Evolutionary conservation across 2,797 vertebrate species (phyloP), one percentile per base, ranked within the genome.

Genomic region (Stomatorhinus walkeri): DNA sequence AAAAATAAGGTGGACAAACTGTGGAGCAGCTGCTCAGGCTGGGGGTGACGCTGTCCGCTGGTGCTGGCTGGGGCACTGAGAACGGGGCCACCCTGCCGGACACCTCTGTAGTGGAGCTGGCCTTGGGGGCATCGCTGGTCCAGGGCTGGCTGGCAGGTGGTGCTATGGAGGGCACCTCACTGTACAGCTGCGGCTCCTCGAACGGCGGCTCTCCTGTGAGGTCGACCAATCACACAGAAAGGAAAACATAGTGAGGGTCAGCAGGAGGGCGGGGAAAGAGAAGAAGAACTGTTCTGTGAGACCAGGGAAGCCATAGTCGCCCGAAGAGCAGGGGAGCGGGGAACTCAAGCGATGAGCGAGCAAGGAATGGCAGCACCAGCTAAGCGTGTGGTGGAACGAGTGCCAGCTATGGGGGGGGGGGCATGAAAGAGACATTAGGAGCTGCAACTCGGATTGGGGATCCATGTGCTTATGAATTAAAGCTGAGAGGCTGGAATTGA

Each of bases 21-120:
- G 98, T 97, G 93, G 98, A 99, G 92, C 98, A 99, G 92, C 96
- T 97, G 91, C 97, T 98, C 90, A 96, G 95, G 59, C 97, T 98
- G 0, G 98, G 97, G 0, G 97, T 98, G 89, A 94, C 94, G 91
- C 94, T 98, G 91, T 96, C 96, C 0, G 95, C 93, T 0, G 93
- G 94, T 0, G 94, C 93, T 0, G 92, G 94, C 94, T 98, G 98
- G 90, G 96, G 96, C 90, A 96, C 91, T 0, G 94, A 96, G 92
- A 99, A 98, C 0, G 95, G 92, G 0, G 94, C 91, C 0, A 93
- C 94, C 91, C 96, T 90, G 0, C 91, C 93, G 90, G 93, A 85
- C 2, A 93, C 91, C 89, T 97, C 96, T 32, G 92, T 91, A 84
- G 89, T 90, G 0, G 92, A 90, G 89, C 91, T 5, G 0, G 92